These are phyloP conservation scores for Phthorimaea operculella DNA, from an alignment of 1,140 invertebrate species.

Conservation along the genomic window DNA sequence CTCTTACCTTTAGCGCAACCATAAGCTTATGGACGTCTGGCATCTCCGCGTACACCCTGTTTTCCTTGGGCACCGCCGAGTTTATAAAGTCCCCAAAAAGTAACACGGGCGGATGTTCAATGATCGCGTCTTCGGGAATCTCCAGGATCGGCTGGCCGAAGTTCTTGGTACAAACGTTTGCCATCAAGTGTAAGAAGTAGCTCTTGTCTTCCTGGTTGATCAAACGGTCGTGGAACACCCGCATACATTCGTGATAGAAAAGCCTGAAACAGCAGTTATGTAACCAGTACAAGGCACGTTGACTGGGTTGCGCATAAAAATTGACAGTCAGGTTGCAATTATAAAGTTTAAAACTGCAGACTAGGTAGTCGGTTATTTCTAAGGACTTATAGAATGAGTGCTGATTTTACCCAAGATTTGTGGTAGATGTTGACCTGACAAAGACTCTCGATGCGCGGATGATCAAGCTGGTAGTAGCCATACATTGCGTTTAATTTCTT, in stretches of 20 bases:
- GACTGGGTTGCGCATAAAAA: not conserved
- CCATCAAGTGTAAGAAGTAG: constrained; percentile 80
- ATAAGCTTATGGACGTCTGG: constrained; percentile 80
- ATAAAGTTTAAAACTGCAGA: too few species aligned
- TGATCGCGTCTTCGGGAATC: constrained; percentile 73
- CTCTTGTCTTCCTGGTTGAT: constrained; percentile 83
- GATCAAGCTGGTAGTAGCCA: too few species aligned
- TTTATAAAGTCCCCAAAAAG: constrained; percentile 91
- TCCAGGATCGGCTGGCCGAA: constrained; percentile 74
- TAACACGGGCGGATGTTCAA: constrained; percentile 75
- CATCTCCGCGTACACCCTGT: constrained; percentile 88
- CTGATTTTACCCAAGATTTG: too few species aligned
- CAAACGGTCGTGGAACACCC: constrained; percentile 92
- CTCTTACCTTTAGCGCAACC: constrained; percentile 71
- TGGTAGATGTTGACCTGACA: too few species aligned
- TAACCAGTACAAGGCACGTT: not conserved
- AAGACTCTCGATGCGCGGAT: too few species aligned
- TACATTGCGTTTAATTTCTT: too few species aligned
- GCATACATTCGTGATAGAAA: constrained; percentile 90
- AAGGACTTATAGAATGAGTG: too few species aligned
- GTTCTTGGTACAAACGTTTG: constrained; percentile 69
- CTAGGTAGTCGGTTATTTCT: too few species aligned
- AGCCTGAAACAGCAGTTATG: constrained; percentile 67
- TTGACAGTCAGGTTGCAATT: too few species aligned
- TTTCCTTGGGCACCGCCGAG: constrained; percentile 76